These are phyloP conservation scores for Tolypeutes matacus DNA, from an alignment of 2,797 vertebrate genomes.

Conservation along the genomic window DNA sequence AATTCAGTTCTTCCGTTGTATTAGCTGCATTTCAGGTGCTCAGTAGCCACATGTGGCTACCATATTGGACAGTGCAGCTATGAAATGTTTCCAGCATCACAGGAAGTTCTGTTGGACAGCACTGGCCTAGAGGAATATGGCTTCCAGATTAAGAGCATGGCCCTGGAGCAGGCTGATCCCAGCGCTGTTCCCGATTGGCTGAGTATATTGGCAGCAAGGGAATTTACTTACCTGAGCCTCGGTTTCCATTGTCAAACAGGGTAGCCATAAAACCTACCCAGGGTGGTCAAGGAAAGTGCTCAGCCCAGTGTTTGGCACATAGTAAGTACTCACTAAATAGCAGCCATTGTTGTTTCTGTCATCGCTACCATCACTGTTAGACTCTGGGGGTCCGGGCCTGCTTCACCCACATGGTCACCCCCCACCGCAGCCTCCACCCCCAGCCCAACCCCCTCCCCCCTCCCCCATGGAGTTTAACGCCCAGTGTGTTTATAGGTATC, in stretches of 20 bases:
- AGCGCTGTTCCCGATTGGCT: background rate
- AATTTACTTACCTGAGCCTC: background rate
- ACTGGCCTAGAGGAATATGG: background rate
- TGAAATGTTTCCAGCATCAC: accelerated
- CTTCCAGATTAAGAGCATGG: accelerated
- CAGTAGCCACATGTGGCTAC: accelerated
- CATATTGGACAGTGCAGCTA: accelerated
- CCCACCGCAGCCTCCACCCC: background rate
- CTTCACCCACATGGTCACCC: accelerated
- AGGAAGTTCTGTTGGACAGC: accelerated
- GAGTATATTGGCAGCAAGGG: too few relatives aligned
- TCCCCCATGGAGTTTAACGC: accelerated
- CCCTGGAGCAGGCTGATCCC: background rate
- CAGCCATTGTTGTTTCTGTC: accelerated
- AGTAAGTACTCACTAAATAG: background rate
- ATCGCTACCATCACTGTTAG: accelerated
- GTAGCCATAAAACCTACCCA: background rate
- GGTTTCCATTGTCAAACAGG: background rate
- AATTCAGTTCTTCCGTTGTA: background rate
- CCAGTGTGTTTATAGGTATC: conserved; percentile 87
- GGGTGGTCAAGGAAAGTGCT: background rate
- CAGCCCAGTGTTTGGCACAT: accelerated
- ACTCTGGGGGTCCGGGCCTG: background rate
- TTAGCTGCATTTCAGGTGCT: too few relatives aligned
- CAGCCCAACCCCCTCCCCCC: accelerated